Percentiles rank a stretch among this genome's conserved stretches.
phyloP scores from a whole-genome alignment of 2,113 vertebrate genomes.

The Indri indri region DNA sequence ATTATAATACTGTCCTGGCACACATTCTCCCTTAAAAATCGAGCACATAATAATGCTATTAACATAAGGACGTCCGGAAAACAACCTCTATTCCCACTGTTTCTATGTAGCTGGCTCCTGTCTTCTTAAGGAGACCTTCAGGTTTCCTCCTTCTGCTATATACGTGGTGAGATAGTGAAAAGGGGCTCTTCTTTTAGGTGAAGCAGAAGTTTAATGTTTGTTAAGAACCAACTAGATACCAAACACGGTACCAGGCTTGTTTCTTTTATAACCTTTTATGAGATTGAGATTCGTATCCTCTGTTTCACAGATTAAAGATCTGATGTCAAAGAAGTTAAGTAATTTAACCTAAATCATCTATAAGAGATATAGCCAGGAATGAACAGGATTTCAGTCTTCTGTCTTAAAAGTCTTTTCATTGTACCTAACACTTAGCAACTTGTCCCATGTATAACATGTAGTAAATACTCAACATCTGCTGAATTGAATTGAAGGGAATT shows the following conservation, averaged over 20 bases:
- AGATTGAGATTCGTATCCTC: background rate
- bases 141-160: background rate
- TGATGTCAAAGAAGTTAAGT: background rate
- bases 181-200: background rate
- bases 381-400: background rate
- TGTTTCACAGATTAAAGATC: background rate
- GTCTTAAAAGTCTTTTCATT: background rate
- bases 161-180: background rate
- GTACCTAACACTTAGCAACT: background rate
- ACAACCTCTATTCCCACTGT: background rate
- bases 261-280: background rate
- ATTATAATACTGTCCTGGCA: slow-evolving; percentile 26
- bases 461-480: background rate
- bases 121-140: background rate
- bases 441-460: background rate
- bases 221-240: background rate
- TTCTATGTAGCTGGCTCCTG: background rate
- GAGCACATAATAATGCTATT: background rate
- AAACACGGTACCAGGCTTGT: rapidly evolving
- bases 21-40: background rate
- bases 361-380: background rate
- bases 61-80: slow-evolving; percentile 26
- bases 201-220: background rate
- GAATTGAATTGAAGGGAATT: background rate
- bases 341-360: background rate